Conservation (phyloP, 2,888 invertebrate genomes). For the Drosophila ustulata region DNA sequence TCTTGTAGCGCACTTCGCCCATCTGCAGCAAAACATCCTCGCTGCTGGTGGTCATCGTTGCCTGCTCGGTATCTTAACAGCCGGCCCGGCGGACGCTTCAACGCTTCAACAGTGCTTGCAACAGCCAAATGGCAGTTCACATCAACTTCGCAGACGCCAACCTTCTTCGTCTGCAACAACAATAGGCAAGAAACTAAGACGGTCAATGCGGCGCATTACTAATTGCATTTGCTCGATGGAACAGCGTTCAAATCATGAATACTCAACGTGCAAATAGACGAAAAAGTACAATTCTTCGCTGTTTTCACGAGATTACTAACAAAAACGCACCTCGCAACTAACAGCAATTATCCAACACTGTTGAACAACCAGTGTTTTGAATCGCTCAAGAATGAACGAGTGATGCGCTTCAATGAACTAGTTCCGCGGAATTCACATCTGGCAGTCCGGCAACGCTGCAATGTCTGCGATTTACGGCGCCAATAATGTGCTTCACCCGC, state of each 20-base stretch:
- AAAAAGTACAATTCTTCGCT: slow-evolving; percentile 36
- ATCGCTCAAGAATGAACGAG: slow-evolving; percentile 10
- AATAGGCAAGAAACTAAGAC: slow-evolving; percentile 16
- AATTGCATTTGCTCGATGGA: slow-evolving; percentile 13
- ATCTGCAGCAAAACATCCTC: slow-evolving; percentile 98
- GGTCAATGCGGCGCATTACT: slow-evolving; percentile 7
- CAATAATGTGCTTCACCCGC: slow-evolving; percentile 3
- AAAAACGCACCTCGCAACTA: slow-evolving; percentile 52
- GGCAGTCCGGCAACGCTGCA: slow-evolving; percentile 26
- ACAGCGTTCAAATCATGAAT: slow-evolving; percentile 5
- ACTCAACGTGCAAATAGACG: slow-evolving; percentile 25
- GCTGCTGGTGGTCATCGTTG: slow-evolving; percentile 92
- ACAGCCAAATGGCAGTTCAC: slow-evolving; percentile 28
- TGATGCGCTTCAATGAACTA: slow-evolving; percentile 10
- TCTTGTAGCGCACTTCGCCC: slow-evolving; percentile 96
- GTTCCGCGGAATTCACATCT: background rate
- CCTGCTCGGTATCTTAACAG: background rate
- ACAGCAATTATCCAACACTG: slow-evolving; percentile 43
- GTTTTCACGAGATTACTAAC: slow-evolving; percentile 50
- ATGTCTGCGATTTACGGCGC: slow-evolving; percentile 13
- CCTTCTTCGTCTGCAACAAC: slow-evolving; percentile 41
- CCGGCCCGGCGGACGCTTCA: too few species aligned
- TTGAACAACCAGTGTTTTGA: slow-evolving; percentile 2
- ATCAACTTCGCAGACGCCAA: slow-evolving; percentile 42
- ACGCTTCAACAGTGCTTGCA: slow-evolving; percentile 18